phyloP scores from a whole-genome alignment of 2,113 vertebrate species.

The Sisor rabdophorus region DNA sequence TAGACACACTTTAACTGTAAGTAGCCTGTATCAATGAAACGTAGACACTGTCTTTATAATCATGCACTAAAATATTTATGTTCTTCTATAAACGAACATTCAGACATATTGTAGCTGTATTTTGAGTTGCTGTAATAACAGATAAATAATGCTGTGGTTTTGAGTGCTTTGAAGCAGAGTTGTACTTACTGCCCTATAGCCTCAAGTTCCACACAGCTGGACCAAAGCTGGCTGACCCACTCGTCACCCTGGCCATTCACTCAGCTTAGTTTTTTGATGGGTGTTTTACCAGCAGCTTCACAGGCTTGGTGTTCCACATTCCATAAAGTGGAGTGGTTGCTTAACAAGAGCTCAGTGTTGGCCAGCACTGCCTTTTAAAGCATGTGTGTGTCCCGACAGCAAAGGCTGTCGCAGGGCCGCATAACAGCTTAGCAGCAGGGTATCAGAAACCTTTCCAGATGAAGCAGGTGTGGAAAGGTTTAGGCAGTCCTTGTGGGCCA shows the following conservation, averaged over 20 bases:
- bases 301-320: conserved; percentile 15
- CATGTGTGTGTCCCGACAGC: conserved; percentile 25
- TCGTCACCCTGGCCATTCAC: conserved; percentile 45
- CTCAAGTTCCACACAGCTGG: conserved; percentile 37
- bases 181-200: neutral
- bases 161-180: neutral
- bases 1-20: neutral
- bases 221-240: conserved; percentile 35
- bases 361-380: conserved; percentile 18
- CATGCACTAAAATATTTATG: conserved; percentile 38
- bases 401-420: neutral
- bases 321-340: conserved; percentile 26
- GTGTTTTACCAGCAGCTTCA: conserved; percentile 36
- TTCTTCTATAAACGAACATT: conserved; percentile 23
- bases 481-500: conserved; percentile 24
- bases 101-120: conserved; percentile 8
- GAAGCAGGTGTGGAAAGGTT: conserved; percentile 43
- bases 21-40: conserved; percentile 1
- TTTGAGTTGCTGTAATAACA: conserved; percentile 5
- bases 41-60: conserved; percentile 16
- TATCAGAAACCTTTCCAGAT: conserved; percentile 50
- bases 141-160: neutral
- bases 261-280: conserved; percentile 47
- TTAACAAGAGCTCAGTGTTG: conserved; percentile 33
- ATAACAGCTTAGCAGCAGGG: conserved; percentile 27